Conservation (phyloP, 2,797 vertebrate species). For the Lagodon rhomboides region DNA sequence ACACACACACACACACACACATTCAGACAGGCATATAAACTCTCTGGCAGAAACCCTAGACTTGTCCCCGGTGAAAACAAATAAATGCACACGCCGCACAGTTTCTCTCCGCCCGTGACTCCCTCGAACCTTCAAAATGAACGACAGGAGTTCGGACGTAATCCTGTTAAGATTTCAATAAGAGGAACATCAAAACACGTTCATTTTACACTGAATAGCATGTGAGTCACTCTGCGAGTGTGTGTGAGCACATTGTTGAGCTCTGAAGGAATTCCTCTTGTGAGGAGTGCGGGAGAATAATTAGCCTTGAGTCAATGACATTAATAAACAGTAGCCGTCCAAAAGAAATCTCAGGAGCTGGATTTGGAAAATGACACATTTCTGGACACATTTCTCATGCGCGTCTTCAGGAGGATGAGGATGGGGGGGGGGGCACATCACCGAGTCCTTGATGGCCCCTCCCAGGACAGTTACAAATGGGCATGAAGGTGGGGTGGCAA, state of each 20-base stretch:
- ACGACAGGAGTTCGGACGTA: slow-evolving; percentile 60
- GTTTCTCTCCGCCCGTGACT: slow-evolving; percentile 40
- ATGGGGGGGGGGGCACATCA: slow-evolving; percentile 57
- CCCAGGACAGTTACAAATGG: slow-evolving; percentile 85
- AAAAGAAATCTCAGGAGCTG: slow-evolving; percentile 43
- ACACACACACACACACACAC: slow-evolving; percentile 35
- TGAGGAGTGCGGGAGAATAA: slow-evolving; percentile 41
- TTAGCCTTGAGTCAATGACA: slow-evolving; percentile 52
- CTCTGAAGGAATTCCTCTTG: slow-evolving; percentile 63
- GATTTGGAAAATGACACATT: slow-evolving; percentile 59
- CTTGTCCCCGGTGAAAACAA: slow-evolving; percentile 68
- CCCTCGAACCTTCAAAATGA: slow-evolving; percentile 65
- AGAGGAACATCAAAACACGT: slow-evolving; percentile 62
- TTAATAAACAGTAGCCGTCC: slow-evolving; percentile 54
- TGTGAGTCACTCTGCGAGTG: slow-evolving; percentile 39
- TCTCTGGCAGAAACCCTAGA: slow-evolving; percentile 49
- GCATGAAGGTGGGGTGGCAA: slow-evolving; percentile 73
- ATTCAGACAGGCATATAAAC: slow-evolving; percentile 46
- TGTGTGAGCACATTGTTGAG: slow-evolving; percentile 37
- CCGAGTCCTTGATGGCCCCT: slow-evolving; percentile 66
- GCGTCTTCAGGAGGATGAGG: slow-evolving; percentile 62
- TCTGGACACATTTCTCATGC: slow-evolving; percentile 59
- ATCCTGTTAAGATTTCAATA: slow-evolving; percentile 69
- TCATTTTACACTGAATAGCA: slow-evolving; percentile 48
- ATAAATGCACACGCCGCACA: slow-evolving; percentile 53